These are phyloP conservation scores for Drosophila neonasuta DNA, from an alignment of 2,888 invertebrate species.

Conservation along the genomic window DNA sequence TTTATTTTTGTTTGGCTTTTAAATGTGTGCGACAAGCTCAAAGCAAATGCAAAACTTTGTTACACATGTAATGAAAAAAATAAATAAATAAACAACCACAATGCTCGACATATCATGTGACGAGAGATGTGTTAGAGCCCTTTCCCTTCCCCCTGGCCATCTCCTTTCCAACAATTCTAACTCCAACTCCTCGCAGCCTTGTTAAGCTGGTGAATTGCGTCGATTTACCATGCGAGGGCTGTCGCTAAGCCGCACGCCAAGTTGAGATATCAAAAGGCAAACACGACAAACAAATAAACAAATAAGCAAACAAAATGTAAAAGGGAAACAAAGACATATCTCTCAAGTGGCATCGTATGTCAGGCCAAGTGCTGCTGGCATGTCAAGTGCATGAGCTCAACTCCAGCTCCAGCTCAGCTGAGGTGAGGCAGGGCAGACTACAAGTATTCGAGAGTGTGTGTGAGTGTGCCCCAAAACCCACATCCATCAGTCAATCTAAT, in stretches of 20 bases:
- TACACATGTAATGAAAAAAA: constrained; percentile 77
- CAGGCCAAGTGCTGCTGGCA: constrained; percentile 59
- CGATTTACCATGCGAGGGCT: constrained; percentile 69
- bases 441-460: neutral
- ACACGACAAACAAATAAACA: constrained; percentile 61
- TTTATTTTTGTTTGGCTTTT: constrained; percentile 41
- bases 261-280: constrained; percentile 74
- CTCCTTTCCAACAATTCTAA: neutral
- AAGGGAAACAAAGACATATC: constrained; percentile 75
- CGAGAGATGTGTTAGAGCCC: constrained; percentile 29
- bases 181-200: constrained; percentile 7
- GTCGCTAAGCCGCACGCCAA: constrained; percentile 74
- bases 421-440: constrained; percentile 1
- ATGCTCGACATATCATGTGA: constrained; percentile 57
- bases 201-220: constrained; percentile 62
- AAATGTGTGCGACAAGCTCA: constrained; percentile 67
- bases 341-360: constrained; percentile 76
- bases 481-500: constrained; percentile 66
- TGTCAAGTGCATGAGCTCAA: constrained; percentile 67
- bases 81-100: constrained; percentile 69
- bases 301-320: constrained; percentile 58
- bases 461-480: constrained; percentile 26
- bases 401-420: constrained; percentile 6
- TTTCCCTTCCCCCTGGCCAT: neutral
- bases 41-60: constrained; percentile 74